A percentile compares a stretch with the other conserved stretches of the same genome.
Conservation (phyloP, 2,888 invertebrate genomes). For the Branchinecta sandiegonensis region DNA sequence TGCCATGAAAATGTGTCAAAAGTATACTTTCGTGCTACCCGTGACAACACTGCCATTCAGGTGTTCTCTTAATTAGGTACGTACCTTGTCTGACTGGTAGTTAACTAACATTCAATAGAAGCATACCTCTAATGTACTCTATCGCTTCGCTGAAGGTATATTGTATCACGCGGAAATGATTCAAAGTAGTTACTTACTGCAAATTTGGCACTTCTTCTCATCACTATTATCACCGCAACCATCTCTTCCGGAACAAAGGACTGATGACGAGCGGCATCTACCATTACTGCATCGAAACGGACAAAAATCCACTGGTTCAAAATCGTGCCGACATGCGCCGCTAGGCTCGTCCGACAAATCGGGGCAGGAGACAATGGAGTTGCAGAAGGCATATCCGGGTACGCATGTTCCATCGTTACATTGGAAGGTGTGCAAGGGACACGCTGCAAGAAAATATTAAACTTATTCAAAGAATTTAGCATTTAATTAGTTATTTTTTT, state of each 20-base stretch:
- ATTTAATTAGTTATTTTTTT: too few species aligned
- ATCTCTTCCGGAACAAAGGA: slow-evolving; percentile 74
- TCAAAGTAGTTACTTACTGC: slow-evolving; percentile 50
- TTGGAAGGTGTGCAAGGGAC: slow-evolving; percentile 67
- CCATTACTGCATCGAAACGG: slow-evolving; percentile 75
- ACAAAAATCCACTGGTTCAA: slow-evolving; percentile 44
- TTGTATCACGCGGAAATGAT: too few species aligned
- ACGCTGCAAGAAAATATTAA: slow-evolving; percentile 34
- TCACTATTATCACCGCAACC: slow-evolving; percentile 84
- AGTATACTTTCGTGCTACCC: too few species aligned
- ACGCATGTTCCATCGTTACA: slow-evolving; percentile 73
- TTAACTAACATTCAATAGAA: too few species aligned
- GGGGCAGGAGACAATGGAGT: slow-evolving; percentile 67
- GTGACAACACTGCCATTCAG: too few species aligned
- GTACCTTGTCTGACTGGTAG: too few species aligned
- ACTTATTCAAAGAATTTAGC: too few species aligned
- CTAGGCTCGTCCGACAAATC: slow-evolving; percentile 69
- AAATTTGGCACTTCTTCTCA: slow-evolving; percentile 66
- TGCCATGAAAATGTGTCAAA: too few species aligned
- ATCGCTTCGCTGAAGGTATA: too few species aligned
- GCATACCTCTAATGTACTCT: too few species aligned
- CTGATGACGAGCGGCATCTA: slow-evolving; percentile 64
- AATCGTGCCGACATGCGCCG: slow-evolving; percentile 53
- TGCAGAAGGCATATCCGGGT: slow-evolving; percentile 81
- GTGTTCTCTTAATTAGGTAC: too few species aligned